Evolutionary conservation across 2,797 vertebrate genomes (phyloP).

Genomic region (Pseudochaenichthys georgianus): DNA sequence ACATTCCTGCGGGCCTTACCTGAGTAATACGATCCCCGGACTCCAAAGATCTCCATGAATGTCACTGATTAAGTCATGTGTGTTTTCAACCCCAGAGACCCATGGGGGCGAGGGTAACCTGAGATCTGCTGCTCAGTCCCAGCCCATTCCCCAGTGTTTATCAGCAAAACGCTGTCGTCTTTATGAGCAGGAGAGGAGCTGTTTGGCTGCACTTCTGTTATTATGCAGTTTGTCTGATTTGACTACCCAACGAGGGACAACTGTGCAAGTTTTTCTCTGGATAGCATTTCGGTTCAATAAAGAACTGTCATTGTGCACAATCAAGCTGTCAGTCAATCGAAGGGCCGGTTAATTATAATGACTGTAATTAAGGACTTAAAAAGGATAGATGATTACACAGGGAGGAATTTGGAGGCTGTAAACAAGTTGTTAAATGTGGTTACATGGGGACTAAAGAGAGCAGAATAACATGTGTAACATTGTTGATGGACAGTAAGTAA

Average conservation of each 20-base stretch:
- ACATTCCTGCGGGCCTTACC: slow-evolving; percentile 73
- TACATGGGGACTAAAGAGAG: not conserved
- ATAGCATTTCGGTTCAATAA: slow-evolving; percentile 20
- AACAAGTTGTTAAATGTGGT: slow-evolving; percentile 35
- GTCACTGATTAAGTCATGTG: slow-evolving; percentile 71
- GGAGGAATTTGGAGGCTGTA: slow-evolving; percentile 58
- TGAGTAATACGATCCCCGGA: slow-evolving; percentile 72
- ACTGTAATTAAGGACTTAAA: slow-evolving; percentile 34
- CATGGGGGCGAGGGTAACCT: slow-evolving; percentile 51
- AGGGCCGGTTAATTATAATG: slow-evolving; percentile 30
- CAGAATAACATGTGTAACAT: not conserved
- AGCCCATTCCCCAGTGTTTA: slow-evolving; percentile 34
- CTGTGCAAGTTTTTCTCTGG: slow-evolving; percentile 37
- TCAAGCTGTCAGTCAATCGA: slow-evolving; percentile 55
- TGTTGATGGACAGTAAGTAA: not conserved
- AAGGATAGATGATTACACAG: slow-evolving; percentile 8
- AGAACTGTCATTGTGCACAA: slow-evolving; percentile 31
- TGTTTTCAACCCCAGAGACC: slow-evolving; percentile 49
- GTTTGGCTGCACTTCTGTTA: slow-evolving; percentile 1
- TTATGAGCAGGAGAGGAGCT: slow-evolving; percentile 19
- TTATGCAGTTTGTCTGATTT: slow-evolving; percentile 34
- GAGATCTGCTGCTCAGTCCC: slow-evolving; percentile 50
- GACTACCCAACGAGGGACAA: slow-evolving; percentile 15
- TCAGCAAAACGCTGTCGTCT: slow-evolving; percentile 23
- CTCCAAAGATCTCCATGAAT: slow-evolving; percentile 67